Conservation (phyloP, 1,140 invertebrate species). For the Platorchestia sp. region DNA sequence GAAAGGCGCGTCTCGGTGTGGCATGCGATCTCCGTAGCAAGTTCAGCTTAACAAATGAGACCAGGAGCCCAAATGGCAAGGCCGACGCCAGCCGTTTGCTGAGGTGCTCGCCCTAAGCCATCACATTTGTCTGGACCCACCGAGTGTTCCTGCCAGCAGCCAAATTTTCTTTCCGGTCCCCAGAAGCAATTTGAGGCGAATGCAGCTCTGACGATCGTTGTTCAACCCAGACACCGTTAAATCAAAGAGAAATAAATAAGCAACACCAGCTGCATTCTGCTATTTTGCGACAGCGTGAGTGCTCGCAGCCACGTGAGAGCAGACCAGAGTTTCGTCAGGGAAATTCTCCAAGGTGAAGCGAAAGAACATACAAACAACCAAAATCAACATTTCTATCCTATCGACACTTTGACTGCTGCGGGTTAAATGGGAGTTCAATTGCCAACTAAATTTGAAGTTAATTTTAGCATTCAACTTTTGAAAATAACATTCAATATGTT, state of each 20-base stretch:
- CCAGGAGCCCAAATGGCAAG: neutral
- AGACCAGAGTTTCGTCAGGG: too few species aligned
- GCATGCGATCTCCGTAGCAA: neutral
- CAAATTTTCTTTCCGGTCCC: neutral
- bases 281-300: too few species aligned
- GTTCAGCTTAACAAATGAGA: constrained; percentile 44
- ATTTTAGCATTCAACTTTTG: too few species aligned
- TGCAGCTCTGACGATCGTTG: neutral
- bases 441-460: too few species aligned
- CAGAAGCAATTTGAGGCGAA: neutral
- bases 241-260: neutral
- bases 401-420: too few species aligned
- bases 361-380: too few species aligned
- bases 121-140: constrained; percentile 16
- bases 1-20: neutral
- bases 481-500: too few species aligned
- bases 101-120: constrained; percentile 13
- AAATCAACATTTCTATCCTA: too few species aligned
- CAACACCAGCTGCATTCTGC: neutral
- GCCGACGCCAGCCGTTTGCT: constrained; percentile 9
- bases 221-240: neutral
- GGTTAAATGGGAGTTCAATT: too few species aligned
- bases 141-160: neutral
- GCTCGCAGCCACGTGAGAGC: too few species aligned
- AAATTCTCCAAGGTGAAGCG: too few species aligned